These are phyloP conservation scores for Acanthopleura granulata DNA, from an alignment of 2,888 invertebrate genomes.

Conservation along the genomic window DNA sequence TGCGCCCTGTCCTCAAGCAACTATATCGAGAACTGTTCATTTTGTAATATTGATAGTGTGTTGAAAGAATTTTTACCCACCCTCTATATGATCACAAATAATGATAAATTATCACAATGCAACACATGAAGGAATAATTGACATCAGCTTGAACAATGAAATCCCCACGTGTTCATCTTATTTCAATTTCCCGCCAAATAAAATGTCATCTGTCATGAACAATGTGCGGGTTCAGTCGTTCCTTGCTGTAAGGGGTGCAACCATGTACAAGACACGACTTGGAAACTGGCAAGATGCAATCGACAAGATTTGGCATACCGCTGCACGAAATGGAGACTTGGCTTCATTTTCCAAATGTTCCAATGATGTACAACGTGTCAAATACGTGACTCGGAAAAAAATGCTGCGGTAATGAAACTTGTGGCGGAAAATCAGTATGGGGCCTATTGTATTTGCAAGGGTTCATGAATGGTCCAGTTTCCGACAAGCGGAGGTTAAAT, in stretches of 20 bases:
- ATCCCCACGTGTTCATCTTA: neutral
- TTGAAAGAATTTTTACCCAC: no score
- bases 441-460: no score
- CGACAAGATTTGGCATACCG: constrained; percentile 27
- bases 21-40: no score
- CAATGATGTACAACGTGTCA: constrained; percentile 30
- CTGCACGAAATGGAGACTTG: constrained; percentile 20
- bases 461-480: neutral
- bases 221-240: no score
- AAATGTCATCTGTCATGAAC: neutral
- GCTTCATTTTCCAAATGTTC: constrained; percentile 24
- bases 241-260: neutral
- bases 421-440: no score
- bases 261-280: constrained; percentile 24
- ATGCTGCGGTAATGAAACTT: constrained; percentile 28
- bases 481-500: no score
- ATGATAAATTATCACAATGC: no score
- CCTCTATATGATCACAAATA: no score
- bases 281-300: constrained; percentile 41
- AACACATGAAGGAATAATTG: no score
- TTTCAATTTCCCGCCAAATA: neutral
- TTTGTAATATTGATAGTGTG: no score
- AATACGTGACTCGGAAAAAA: constrained; percentile 26
- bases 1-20: no score
- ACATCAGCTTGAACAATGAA: no score